These are phyloP conservation scores for Nebria salina DNA, from an alignment of 2,888 invertebrate species.

Conservation along the genomic window DNA sequence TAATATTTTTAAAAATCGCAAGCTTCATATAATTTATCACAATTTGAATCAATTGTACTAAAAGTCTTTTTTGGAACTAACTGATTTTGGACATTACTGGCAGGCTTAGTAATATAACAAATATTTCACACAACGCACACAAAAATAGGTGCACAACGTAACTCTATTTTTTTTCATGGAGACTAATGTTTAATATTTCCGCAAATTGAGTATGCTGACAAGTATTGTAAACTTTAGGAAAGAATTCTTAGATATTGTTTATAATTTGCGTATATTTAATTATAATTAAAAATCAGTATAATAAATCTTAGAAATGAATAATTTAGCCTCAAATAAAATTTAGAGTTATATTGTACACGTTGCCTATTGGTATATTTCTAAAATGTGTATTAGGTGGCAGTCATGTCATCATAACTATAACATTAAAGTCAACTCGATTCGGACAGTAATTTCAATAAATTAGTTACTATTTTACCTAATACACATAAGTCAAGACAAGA, in stretches of 20 bases:
- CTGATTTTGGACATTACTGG: slow-evolving; percentile 8
- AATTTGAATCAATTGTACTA: not conserved
- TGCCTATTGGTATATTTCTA: not conserved
- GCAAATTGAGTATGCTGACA: not conserved
- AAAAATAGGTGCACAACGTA: not conserved
- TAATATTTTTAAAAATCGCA: not conserved
- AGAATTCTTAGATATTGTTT: not conserved
- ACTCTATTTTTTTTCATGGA: not conserved
- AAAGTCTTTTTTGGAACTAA: not conserved
- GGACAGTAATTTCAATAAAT: not conserved
- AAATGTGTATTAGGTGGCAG: not conserved
- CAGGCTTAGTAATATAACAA: slow-evolving; percentile 15
- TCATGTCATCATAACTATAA: not conserved
- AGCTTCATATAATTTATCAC: not conserved
- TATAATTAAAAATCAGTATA: not conserved
- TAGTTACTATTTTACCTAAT: not conserved
- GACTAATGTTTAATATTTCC: not conserved
- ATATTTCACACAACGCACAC: not conserved
- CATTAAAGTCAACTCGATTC: not conserved
- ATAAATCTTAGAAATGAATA: not conserved
- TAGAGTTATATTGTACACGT: not conserved
- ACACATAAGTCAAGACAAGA: not conserved
- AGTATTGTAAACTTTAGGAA: not conserved
- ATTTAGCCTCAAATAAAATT: not conserved
- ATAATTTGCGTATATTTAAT: no score